Evolutionary conservation across 2,797 vertebrate species (phyloP), one percentile per base, ranked within the genome.

Genomic region (Crenuchus spilurus): DNA sequence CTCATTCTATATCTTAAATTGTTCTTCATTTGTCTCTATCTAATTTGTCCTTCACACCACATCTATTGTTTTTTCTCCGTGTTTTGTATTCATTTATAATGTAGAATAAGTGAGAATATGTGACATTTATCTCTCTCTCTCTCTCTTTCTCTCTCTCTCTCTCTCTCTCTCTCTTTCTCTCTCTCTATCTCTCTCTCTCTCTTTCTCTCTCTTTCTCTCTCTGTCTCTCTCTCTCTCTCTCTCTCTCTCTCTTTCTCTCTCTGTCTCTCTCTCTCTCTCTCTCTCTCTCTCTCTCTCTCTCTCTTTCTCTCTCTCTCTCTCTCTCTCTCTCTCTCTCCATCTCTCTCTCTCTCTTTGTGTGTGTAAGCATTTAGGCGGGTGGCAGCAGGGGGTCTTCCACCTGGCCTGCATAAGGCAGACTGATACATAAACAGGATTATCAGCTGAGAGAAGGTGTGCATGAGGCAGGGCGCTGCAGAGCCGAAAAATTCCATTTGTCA

Each of bases 401-500:
- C 89, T 88, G 83, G 81, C 76, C 83, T 82, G 84, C 83, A 80
- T 87, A 89, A 91, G 86, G 77, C 80, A 83, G 86, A 85, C 80
- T 24, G 87, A 88, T 90, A 90, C 91, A 92, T 90, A 91, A 91
- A 89, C 91, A 86, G 92, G 92, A 92, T 92, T 91, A 92, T 92
- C 89, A 90, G 88, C 62, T 70, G 82, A 81, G 90, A 89, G 89
- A 89, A 87, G 88, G 89, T 87, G 77, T 85, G 68, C 76, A 72
- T 46, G 88, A 91, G 90, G 89, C 88, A 82, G 90, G 90, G 91
- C 88, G 88, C 89, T 88, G 69, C 85, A 85, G 87, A 87, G 88
- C 90, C 88, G 90, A 91, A 93, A 92, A 91, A 92, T 92, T 91
- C 90, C 87, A 94, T 94, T 94, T 92, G 90, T 94, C 93, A 93